Evolutionary conservation across 2,797 vertebrate genomes (phyloP).

Genomic region (Etheostoma nigrum): DNA sequence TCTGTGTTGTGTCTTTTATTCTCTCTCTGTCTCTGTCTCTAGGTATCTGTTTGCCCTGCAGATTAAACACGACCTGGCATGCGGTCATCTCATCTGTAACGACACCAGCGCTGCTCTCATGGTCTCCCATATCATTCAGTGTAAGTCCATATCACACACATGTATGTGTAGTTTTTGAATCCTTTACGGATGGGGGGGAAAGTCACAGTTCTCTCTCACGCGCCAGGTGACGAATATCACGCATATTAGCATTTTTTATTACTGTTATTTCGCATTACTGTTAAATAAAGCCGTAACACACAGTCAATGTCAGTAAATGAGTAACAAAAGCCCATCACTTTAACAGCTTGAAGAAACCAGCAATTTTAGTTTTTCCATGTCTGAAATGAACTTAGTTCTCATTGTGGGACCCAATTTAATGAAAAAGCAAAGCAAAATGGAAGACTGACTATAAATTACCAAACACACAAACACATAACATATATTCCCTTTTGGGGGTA

Average conservation of each 20-base stretch:
- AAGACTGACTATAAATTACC: not conserved
- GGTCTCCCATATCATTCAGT: constrained; percentile 95
- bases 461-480: not conserved
- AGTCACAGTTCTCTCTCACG: not conserved
- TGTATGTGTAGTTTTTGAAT: not conserved
- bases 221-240: not conserved
- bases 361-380: too few relatives aligned
- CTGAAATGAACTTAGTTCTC: not conserved
- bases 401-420: not conserved
- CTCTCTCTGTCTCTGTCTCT: not conserved
- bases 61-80: constrained; percentile 93
- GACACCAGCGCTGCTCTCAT: constrained; percentile 93
- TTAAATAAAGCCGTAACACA: not conserved
- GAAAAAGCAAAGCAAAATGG: not conserved
- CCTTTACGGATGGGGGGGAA: not conserved
- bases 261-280: too few relatives aligned
- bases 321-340: not conserved
- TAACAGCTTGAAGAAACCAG: not conserved
- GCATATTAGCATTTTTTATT: too few relatives aligned
- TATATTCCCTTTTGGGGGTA: constrained; percentile 3
- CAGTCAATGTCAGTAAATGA: not conserved
- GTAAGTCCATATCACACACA: constrained; percentile 82
- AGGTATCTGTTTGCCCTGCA: constrained; percentile 97
- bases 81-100: constrained; percentile 91
- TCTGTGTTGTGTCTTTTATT: not conserved